phyloP scores from a whole-genome alignment of 2,888 invertebrate species.

The Branchellion lobata region DNA sequence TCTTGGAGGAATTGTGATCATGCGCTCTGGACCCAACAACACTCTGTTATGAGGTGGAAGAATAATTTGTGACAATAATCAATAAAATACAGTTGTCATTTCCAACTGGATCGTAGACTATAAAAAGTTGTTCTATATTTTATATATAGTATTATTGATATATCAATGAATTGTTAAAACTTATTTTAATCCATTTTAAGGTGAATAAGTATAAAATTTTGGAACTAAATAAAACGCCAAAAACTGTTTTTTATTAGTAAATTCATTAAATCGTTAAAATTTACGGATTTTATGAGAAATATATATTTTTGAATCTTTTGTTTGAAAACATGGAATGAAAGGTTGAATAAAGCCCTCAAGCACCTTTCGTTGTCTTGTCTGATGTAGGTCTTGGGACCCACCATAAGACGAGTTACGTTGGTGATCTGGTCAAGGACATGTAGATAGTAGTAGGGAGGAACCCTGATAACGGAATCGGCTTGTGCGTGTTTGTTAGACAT shows the following conservation, averaged over 20 bases:
- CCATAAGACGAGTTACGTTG: conserved; percentile 64
- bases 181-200: no score
- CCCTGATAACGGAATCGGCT: conserved; percentile 59
- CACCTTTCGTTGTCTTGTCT: conserved; percentile 65
- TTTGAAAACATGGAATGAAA: no score
- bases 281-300: no score
- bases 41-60: conserved; percentile 57
- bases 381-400: conserved; percentile 65
- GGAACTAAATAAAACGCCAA: no score
- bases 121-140: no score
- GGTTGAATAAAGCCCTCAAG: no score
- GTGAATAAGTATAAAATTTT: no score
- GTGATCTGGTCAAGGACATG: conserved; percentile 65
- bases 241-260: no score
- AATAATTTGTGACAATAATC: background rate
- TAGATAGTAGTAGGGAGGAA: conserved; percentile 64
- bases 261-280: no score
- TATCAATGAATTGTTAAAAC: no score
- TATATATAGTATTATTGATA: no score
- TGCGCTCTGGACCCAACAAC: conserved; percentile 62
- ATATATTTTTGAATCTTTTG: no score
- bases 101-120: background rate
- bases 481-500: conserved; percentile 30
- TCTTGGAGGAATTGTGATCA: conserved; percentile 64
- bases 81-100: background rate